Evolutionary conservation across 2,797 vertebrate species (phyloP), one percentile per base, ranked within the genome.

Genomic region (Falco rusticolus): DNA sequence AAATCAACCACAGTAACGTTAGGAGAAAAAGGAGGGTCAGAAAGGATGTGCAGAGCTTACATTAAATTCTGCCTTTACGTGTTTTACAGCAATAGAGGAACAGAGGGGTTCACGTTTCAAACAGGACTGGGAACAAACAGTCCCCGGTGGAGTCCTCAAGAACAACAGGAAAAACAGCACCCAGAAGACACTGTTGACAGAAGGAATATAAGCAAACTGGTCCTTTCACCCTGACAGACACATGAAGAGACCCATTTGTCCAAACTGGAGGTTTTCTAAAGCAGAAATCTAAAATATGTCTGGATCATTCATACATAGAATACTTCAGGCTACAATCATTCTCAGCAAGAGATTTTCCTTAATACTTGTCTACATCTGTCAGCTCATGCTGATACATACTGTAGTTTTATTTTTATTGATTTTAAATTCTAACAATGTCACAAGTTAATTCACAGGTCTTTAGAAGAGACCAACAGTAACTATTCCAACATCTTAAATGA

Each of bases 281-380:
- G 78, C 11, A 89, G 90, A 94, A 85, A 86, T 51, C 28, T 76
- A 45, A 89, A 96, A 92, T 84, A 84, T 29, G 59, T 66, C 93
- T 79, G 57, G 74, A 94, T 93, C 91, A 86, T 69, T 93, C 92
- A 54, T 76, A 94, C 43, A 83, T 28, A 88, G 60, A 84, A 87
- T 82, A 95, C 77, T 92, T 87, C 81, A 94, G 96, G 95, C 96
- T 86, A 90, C 69, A 85, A 59, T 88, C 90, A 88, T 28, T 94
- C 94, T 75, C 93, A 93, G 93, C 76, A 86, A 96, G 95, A 97
- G 63, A 93, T 92, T 93, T 95, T 95, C 95, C 93, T 94, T 96
- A 96, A 94, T 91, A 90, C 85, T 91, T 95, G 94, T 90, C 93
- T 97, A 68, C 94, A 93, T 95, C 92, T 97, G 96, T 95, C 94